Evolutionary conservation across 2,113 vertebrate genomes (phyloP), one percentile per base, ranked within the genome.

Genomic region (Plectropomus leopardus): DNA sequence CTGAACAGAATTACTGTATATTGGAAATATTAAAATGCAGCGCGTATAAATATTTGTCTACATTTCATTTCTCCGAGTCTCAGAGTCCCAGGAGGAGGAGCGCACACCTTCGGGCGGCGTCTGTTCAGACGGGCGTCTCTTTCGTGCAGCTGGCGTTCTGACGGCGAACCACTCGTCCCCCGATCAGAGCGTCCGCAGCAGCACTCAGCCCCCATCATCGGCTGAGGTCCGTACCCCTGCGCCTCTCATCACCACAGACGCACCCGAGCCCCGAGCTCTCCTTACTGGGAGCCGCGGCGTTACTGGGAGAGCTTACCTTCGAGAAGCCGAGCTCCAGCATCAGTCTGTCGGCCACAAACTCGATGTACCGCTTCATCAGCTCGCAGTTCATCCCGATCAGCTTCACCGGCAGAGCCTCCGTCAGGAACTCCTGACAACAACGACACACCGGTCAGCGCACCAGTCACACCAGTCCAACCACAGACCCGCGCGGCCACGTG

Each of bases 381-480:
- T 92, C 90, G 54, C 97, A 97, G 79, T 99, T 99, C 98, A 99
- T 99, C 74, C 98, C 98, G 10, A 99, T 99, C 72, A 99, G 95
- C 42, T 99, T 98, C 8, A 99, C 98, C 0, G 98, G 98, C 85
- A 99, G 81, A 9, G 97, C 96, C 59, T 98, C 93, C 0, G 97
- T 99, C 93, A 99, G 94, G 90, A 99, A 99, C 89, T 99, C 98
- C 98, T 99, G 85, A 14, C 19, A 24, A 3, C 4, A 8, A 28
- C 34, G 13, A 4, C 4, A n/a, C n/a, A n/a, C n/a, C n/a, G n/a
- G n/a, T n/a, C n/a, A n/a, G n/a, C 8, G 13, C 3, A 40, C n/a
- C 21, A 53, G 36, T 2, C 6, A 2, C 7, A 42, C 59, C 40
- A 21, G 28, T 9, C 4, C 0, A 6, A 40, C 32, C 54, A 16